Conservation (phyloP, 2,888 invertebrate genomes). For the Pristionchus arcanus region DNA sequence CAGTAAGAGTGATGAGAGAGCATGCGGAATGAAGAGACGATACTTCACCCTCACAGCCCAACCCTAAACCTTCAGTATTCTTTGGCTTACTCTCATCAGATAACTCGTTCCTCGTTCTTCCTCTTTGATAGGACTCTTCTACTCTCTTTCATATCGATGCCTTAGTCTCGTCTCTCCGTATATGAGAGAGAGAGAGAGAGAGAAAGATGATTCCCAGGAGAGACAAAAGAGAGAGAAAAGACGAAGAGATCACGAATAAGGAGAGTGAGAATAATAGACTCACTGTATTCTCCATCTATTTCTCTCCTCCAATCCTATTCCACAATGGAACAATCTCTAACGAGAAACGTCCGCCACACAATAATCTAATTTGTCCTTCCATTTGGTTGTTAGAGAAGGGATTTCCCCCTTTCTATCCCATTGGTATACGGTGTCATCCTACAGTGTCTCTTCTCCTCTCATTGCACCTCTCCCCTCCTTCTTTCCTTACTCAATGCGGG, state of each 20-base stretch:
- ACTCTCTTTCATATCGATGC: background rate
- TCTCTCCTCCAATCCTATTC: constrained; percentile 14
- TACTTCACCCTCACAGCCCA: no score
- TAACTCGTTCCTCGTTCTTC: background rate
- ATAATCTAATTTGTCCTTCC: constrained; percentile 11
- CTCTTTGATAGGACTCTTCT: background rate
- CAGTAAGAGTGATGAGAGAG: background rate
- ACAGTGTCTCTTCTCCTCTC: background rate
- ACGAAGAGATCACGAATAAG: constrained; percentile 16
- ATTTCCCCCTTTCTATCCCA: background rate
- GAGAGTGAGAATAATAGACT: background rate
- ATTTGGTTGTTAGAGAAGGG: constrained; percentile 22
- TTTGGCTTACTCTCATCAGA: background rate
- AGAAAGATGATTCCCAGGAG: constrained; percentile 46
- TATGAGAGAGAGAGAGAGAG: background rate
- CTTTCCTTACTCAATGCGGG: background rate
- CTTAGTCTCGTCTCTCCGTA: background rate
- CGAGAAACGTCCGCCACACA: background rate
- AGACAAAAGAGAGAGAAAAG: constrained; percentile 26
- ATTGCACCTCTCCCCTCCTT: background rate
- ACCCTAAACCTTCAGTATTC: no score
- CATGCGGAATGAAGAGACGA: background rate
- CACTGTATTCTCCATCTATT: background rate
- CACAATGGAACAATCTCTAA: constrained; percentile 18
- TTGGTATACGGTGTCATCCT: background rate